phyloP scores from a whole-genome alignment of 2,888 invertebrate species.

The Gisinianus flammeolus region DNA sequence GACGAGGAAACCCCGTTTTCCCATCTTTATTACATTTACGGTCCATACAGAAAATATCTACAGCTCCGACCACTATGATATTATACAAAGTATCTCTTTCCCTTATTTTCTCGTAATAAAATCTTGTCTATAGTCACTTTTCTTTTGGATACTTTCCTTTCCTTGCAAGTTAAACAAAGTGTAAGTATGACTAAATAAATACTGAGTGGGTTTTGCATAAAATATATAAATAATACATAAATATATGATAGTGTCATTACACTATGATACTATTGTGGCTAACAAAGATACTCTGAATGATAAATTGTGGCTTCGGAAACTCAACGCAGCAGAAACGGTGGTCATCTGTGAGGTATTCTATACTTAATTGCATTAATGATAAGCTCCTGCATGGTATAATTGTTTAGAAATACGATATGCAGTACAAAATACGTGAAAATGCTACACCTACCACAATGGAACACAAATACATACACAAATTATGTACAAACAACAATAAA shows the following conservation, averaged over 20 bases:
- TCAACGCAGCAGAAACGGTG: background rate
- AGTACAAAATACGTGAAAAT: background rate
- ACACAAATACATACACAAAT: background rate
- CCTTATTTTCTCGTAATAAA: background rate
- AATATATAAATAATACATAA: too few species aligned
- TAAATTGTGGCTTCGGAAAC: background rate
- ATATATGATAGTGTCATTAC: too few species aligned
- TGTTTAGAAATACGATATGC: background rate
- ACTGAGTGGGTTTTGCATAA: too few species aligned
- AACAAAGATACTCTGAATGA: background rate
- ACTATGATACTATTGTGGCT: background rate
- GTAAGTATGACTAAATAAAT: too few species aligned
- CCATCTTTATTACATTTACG: constrained; percentile 10
- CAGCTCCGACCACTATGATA: background rate
- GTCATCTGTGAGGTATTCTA: background rate
- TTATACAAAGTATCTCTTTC: background rate
- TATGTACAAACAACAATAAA: background rate
- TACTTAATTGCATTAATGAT: background rate
- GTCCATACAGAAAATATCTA: background rate
- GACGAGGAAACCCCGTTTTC: background rate
- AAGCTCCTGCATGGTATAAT: background rate
- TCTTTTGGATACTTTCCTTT: too few species aligned
- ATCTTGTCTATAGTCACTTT: too few species aligned
- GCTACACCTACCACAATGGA: background rate
- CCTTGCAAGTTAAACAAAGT: too few species aligned